Evolutionary conservation across 1,140 invertebrate species (phyloP).

Genomic region (Cecropterus lyciades): DNA sequence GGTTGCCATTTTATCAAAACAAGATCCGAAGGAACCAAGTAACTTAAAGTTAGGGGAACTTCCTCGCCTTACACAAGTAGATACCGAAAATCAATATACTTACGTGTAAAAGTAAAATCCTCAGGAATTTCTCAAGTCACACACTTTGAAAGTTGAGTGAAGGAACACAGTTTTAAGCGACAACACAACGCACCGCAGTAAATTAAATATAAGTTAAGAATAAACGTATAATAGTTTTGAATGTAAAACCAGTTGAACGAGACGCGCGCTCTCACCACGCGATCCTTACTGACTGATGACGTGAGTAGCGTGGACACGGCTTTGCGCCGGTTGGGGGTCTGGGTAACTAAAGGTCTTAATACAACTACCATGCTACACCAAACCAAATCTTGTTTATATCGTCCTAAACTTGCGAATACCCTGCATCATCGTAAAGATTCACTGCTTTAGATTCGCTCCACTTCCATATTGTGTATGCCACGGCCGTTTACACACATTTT

Average conservation of each 20-base stretch:
- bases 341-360: slow-evolving; percentile 46
- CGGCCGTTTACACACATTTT: slow-evolving; percentile 74
- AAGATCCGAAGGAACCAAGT: neutral
- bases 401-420: slow-evolving; percentile 21
- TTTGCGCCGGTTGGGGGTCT: slow-evolving; percentile 52
- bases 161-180: slow-evolving; percentile 16
- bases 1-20: slow-evolving; percentile 1
- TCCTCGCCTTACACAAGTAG: slow-evolving; percentile 3
- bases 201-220: slow-evolving; percentile 46
- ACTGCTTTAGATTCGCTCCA: slow-evolving; percentile 60
- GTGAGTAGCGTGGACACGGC: slow-evolving; percentile 50
- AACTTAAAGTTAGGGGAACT: slow-evolving; percentile 27
- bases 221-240: slow-evolving; percentile 46
- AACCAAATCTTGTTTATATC: slow-evolving; percentile 8
- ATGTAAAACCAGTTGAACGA: slow-evolving; percentile 21
- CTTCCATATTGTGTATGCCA: slow-evolving; percentile 72
- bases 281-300: slow-evolving; percentile 65
- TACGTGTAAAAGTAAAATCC: slow-evolving; percentile 54
- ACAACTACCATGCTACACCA: slow-evolving; percentile 20
- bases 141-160: slow-evolving; percentile 36
- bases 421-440: slow-evolving; percentile 38
- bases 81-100: slow-evolving; percentile 55
- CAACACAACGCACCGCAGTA: slow-evolving; percentile 49
- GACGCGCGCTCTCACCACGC: slow-evolving; percentile 48
- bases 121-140: slow-evolving; percentile 38